Evolutionary conservation across 1,140 invertebrate genomes (phyloP), one percentile per base, ranked within the genome.

Genomic region (Chlorops oryzae): DNA sequence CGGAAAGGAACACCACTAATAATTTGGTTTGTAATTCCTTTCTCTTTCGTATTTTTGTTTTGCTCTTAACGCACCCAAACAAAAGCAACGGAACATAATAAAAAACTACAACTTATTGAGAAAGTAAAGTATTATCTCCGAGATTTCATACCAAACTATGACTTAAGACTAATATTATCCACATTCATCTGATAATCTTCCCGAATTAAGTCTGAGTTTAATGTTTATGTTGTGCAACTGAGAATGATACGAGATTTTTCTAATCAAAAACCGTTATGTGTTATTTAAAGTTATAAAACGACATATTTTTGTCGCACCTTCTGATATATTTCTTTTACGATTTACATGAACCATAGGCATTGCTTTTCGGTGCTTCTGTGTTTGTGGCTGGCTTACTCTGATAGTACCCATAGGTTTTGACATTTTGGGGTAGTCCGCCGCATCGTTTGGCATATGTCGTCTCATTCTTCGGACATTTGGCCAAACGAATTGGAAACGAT

Each of bases 401-500:
- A 92, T 80, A 25, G 86, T 85, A 38, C 87, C 87, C 87, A 91
- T 88, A 56, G 87, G 90, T 60, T 88, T 80, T 52, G 87, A 89
- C 75, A 91, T 91, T 67, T 85, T 76, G 17, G 88, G 87, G 13
- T 79, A 73, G 42, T 75, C 76, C 37, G 73, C 75, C 52, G 73
- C 75, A 52, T 63, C 63, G 39, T 58, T 60, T 51, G 72, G 73
- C 27, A 71, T 74, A 45, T 73, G 67, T 54, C 70, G 62, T 47
- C 71, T 65, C 59, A 72, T 63, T 55, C 74, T 74, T 28, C 75
- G 80, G 49, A 84, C 84, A 64, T 85, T 84, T 58, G 87, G 87
- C 87, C 87, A 90, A 51, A 88, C 87, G 74, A 90, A 92, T 77
- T 92, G 88, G 62, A 90, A 79, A 56, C 87, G 80, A 76, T 92